These are phyloP conservation scores for Didymodactylos carnosus DNA, from an alignment of 2,888 invertebrate genomes.

Conservation along the genomic window DNA sequence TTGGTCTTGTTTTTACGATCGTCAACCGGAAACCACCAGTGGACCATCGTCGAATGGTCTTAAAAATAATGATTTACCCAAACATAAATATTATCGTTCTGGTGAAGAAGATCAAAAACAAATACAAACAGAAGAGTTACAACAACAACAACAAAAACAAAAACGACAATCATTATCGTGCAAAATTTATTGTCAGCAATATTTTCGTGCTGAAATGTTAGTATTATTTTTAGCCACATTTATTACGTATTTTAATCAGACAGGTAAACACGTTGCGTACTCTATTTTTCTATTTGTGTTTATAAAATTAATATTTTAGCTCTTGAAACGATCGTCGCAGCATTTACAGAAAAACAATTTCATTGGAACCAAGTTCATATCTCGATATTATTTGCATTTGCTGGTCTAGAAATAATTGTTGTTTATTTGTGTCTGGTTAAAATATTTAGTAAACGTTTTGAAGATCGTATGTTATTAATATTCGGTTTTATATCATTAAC, in stretches of 20 bases:
- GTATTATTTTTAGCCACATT: constrained; percentile 32
- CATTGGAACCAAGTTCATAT: constrained; percentile 33
- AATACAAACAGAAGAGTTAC: not conserved
- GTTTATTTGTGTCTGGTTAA: constrained; percentile 28
- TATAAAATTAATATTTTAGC: too few relatives aligned
- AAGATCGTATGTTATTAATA: constrained; percentile 27
- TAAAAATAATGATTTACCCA: not conserved
- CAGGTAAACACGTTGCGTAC: too few relatives aligned
- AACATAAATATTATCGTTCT: not conserved
- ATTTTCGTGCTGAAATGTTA: constrained; percentile 23
- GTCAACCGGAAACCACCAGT: not conserved
- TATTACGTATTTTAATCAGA: constrained; percentile 34
- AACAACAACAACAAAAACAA: not conserved
- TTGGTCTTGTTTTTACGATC: constrained; percentile 12
- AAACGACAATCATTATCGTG: not conserved
- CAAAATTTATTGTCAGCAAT: not conserved
- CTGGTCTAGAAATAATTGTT: constrained; percentile 29
- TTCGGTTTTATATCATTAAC: constrained; percentile 25
- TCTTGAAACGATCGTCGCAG: constrained; percentile 35
- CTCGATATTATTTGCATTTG: constrained; percentile 33
- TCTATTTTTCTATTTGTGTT: too few relatives aligned
- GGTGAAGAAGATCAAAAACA: too few relatives aligned
- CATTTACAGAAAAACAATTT: constrained; percentile 28
- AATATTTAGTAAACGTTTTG: constrained; percentile 24
- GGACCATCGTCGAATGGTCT: not conserved